These are phyloP conservation scores for Poecilus cupreus DNA, from an alignment of 2,888 invertebrate genomes.

Conservation along the genomic window DNA sequence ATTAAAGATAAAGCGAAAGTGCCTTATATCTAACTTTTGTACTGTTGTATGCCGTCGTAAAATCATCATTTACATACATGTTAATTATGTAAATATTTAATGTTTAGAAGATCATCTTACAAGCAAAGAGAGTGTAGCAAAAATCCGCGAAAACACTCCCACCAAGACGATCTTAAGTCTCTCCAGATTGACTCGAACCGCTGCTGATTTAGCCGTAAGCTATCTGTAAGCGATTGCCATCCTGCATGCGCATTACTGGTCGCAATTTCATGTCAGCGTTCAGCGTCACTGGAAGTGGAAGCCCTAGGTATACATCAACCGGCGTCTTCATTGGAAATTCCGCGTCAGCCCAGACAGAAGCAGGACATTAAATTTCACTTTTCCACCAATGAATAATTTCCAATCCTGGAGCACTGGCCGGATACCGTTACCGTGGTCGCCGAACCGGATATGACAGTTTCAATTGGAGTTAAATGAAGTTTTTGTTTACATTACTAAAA, in stretches of 20 bases:
- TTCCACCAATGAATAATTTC: constrained; percentile 49
- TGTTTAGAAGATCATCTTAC: no score
- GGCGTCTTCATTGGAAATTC: constrained; percentile 33
- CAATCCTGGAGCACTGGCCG: constrained; percentile 11
- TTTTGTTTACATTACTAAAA: constrained; percentile 49
- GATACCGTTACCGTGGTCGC: background rate
- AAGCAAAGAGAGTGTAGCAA: background rate
- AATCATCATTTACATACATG: no score
- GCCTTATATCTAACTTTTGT: no score
- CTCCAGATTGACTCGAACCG: background rate
- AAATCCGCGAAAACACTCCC: background rate
- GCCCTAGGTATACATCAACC: background rate
- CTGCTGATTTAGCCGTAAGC: background rate
- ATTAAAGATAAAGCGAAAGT: no score
- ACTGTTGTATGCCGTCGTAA: no score
- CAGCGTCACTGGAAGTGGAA: background rate
- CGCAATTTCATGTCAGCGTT: constrained; percentile 14
- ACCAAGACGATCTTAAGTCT: background rate
- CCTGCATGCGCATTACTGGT: background rate
- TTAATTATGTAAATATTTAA: no score
- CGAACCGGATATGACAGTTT: constrained; percentile 50
- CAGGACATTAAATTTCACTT: constrained; percentile 50
- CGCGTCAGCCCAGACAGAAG: constrained; percentile 5
- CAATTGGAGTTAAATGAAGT: constrained; percentile 55
- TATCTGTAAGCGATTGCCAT: background rate